A percentile compares a stretch with the other conserved stretches of the same genome.
Conservation (phyloP, 2,113 vertebrate species). For the Hippocampus guttulatus region DNA sequence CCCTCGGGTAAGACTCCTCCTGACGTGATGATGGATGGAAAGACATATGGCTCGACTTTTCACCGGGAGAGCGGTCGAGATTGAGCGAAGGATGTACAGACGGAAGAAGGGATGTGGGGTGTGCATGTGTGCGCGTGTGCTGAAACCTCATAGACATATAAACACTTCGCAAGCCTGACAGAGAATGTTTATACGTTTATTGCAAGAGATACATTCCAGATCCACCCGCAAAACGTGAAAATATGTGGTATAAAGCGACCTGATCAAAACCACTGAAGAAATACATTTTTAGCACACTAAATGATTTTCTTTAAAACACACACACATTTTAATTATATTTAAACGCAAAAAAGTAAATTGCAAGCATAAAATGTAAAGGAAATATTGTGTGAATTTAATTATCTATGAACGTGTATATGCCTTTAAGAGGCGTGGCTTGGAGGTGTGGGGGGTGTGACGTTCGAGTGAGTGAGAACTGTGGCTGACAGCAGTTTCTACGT, state of each 20-base stretch:
- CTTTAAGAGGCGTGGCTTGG: neutral
- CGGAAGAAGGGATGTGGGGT: neutral
- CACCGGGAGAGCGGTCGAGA: slow-evolving; percentile 12
- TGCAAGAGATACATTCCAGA: neutral
- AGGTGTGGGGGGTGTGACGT: neutral
- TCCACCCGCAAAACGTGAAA: neutral
- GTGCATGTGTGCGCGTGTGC: neutral
- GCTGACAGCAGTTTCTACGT: too few species aligned
- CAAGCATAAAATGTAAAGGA: too few species aligned
- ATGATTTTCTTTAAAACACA: neutral
- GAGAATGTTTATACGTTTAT: slow-evolving; percentile 13
- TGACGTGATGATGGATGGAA: slow-evolving; percentile 64
- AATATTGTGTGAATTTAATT: neutral
- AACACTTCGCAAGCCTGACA: neutral
- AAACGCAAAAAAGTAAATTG: neutral
- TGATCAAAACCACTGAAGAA: neutral
- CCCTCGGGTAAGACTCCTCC: slow-evolving; percentile 29
- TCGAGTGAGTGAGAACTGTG: too few species aligned
- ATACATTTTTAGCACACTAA: neutral
- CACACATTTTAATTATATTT: neutral
- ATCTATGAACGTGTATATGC: neutral
- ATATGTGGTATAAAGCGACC: neutral
- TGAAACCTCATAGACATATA: slow-evolving; percentile 16
- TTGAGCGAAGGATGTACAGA: neutral
- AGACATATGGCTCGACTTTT: slow-evolving; percentile 43